These are phyloP conservation scores for Eudemis profundana DNA, from an alignment of 2,888 invertebrate genomes.

Conservation along the genomic window DNA sequence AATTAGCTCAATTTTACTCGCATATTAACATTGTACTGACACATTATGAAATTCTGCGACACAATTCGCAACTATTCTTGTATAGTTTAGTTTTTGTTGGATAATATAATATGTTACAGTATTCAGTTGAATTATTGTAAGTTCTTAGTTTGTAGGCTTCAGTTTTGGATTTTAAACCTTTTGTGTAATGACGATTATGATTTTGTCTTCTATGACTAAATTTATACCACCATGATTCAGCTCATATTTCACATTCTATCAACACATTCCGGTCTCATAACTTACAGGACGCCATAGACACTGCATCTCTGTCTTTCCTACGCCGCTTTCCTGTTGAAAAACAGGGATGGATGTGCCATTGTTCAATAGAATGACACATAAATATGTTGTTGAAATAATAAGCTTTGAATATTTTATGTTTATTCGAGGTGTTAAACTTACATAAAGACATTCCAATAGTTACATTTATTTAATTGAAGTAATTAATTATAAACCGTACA, in stretches of 20 bases:
- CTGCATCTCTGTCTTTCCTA: slow-evolving; percentile 65
- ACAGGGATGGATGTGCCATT: slow-evolving; percentile 68
- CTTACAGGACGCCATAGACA: slow-evolving; percentile 66
- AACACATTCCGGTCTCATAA: slow-evolving; percentile 49
- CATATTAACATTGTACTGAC: not conserved
- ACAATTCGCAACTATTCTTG: too few relatives aligned
- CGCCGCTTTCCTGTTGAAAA: slow-evolving; percentile 54
- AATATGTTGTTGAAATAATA: slow-evolving; percentile 74
- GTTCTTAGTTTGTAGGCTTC: too few relatives aligned
- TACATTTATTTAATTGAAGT: not conserved
- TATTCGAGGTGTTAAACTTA: slow-evolving; percentile 32
- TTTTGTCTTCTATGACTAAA: too few relatives aligned
- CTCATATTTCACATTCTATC: slow-evolving; percentile 69
- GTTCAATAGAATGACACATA: slow-evolving; percentile 83
- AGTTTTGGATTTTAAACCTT: too few relatives aligned
- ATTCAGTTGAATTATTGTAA: too few relatives aligned
- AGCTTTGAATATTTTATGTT: slow-evolving; percentile 70
- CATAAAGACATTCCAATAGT: not conserved
- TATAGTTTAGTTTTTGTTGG: too few relatives aligned
- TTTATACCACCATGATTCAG: slow-evolving; percentile 78
- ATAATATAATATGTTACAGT: too few relatives aligned
- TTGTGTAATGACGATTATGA: too few relatives aligned
- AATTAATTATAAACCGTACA: too few relatives aligned
- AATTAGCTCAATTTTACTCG: not conserved
- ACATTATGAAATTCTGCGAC: too few relatives aligned